Evolutionary conservation across 2,797 vertebrate species (phyloP), one percentile per base, ranked within the genome.

Genomic region (Cichlasoma orientale): DNA sequence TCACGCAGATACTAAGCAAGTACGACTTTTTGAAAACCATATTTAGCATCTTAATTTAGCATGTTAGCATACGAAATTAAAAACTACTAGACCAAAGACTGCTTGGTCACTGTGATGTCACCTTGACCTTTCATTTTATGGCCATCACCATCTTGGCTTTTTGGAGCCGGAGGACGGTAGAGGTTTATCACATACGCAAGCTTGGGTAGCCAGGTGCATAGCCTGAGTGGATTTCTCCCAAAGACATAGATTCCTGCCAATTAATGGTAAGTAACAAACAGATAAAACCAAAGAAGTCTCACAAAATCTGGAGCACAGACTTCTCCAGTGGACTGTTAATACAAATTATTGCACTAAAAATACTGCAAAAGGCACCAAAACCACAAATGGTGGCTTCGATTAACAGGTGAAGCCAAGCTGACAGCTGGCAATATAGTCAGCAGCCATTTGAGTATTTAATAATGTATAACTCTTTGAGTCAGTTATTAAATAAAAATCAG

Each of bases 401-500:
- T 66, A 47, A 41, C 23, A 19, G 41, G 25, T 29, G 25, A 50
- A 68, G 23, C 23, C 9, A 27, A 3, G 10, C 23, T 19, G 41
- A 66, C 5, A 0, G 16, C 61, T 47, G 18, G 61, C 38, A 66
- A 7, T 5, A 25, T 0, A 19, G 1, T 66, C 27, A 12, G 61
- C 38, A 27, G 1, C 12, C 61, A 66, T 23, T 23, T 3, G 16
- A 0, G 23, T 0, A 44, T 41, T 25, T 27, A 19, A 27, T 27
- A 47, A 47, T 10, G 23, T 47, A 47, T 19, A 47, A 13, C 38
- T 44, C 25, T 47, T 16, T 19, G 9, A 47, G 5, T 66, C 41
- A 66, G 41, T 47, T 66, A 47, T 27, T 21, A 66, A 66, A 66
- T 23, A 47, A 47, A 66, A 27, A 4, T 4, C 9, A 47, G 23